Percentiles rank a stretch among this genome's conserved stretches.
These are phyloP conservation scores for Verasper variegatus DNA, from an alignment of 2,113 vertebrate genomes.

Conservation along the genomic window DNA sequence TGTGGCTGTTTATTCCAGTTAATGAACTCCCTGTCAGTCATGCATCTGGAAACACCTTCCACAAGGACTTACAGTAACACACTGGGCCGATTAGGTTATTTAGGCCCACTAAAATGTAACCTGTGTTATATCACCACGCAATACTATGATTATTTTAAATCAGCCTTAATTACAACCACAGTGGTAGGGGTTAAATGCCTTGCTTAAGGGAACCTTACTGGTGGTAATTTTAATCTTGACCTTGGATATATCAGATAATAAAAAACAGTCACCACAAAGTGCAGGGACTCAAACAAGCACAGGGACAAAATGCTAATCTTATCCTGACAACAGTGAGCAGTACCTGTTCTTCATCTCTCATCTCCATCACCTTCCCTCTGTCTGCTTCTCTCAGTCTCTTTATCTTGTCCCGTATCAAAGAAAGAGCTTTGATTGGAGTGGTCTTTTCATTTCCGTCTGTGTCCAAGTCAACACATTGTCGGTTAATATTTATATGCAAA, in stretches of 20 bases:
- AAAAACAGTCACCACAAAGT: not conserved
- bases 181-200: not conserved
- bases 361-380: not conserved
- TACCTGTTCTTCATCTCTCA: not conserved
- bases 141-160: too few relatives aligned
- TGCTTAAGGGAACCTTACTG: not conserved
- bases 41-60: too few relatives aligned
- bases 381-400: not conserved
- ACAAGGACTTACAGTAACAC: too few relatives aligned
- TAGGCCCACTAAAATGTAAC: too few relatives aligned
- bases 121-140: too few relatives aligned
- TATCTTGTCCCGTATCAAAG: not conserved
- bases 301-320: not conserved
- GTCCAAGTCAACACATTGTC: not conserved
- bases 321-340: not conserved
- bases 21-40: too few relatives aligned
- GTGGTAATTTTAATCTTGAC: not conserved
- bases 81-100: too few relatives aligned
- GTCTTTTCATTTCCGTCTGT: not conserved
- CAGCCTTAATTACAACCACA: too few relatives aligned
- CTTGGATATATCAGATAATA: not conserved
- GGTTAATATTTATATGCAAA: not conserved
- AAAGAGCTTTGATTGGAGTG: not conserved
- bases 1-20: too few relatives aligned
- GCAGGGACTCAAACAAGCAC: not conserved